Base-by-base conservation (phyloP, 2,113 vertebrate genomes). In the Pantherophis guttatus region DNA sequence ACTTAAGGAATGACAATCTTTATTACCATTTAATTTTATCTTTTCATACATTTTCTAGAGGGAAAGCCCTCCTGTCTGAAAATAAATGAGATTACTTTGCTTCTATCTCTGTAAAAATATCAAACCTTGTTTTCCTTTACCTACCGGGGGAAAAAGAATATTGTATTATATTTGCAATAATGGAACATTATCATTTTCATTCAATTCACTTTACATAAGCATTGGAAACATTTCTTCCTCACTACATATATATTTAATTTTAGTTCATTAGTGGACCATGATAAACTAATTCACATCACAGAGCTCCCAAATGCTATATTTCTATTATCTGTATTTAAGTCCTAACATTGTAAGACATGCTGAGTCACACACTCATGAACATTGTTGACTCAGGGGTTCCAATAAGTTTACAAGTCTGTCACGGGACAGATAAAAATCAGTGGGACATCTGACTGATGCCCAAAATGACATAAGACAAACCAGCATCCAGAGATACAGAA, bases 21-120 rank as follows among this genome's bases (percentile, higher is more conserved):
- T 70, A 39, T 95, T 96, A 96, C 95, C 95, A 96, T 91, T 96
- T 96, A 95, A 96, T 96, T 96, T 92, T 97, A 95, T 96, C 95
- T 95, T 57, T 3, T 93, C 95, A 96, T 96, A 94, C 48, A 44
- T 96, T 96, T 95, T 95, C 91, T 24, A 19, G 89, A 91, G 88
- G 94, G 95, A 95, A 93, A 90, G 88, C 81, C 75, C 93, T 93
- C 75, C 90, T 92, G 92, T 94, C 94, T 95, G 92, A 59, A 94
- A 94, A 94, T 91, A 97, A 96, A 96, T 93, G 50, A 90, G 94
- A 96, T 97, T 96, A 97, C n/a, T 12, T 90, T 93, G 95, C 96
- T 96, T 96, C 94, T 86, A 39, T 93, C 91, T 89, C 93, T 86
- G 55, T 94, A 65, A 91, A 89, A 95, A 86, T 59, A 65, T 54